Evolutionary conservation across 2,888 invertebrate species (phyloP).

Genomic region (Melikaiella ostensackeni): DNA sequence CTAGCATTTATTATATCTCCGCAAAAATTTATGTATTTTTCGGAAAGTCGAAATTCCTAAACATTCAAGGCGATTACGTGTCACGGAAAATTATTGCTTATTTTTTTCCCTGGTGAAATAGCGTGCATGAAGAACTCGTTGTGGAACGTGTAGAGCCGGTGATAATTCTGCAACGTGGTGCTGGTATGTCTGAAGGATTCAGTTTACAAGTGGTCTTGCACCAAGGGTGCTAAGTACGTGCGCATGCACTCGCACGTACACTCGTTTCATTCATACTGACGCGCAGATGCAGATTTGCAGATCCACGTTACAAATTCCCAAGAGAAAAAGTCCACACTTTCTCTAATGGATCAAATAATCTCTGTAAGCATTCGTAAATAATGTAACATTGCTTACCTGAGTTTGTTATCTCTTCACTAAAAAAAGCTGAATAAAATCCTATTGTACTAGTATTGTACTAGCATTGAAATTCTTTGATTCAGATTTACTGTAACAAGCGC

Average conservation of each 20-base stretch:
- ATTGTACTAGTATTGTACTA: too few relatives aligned
- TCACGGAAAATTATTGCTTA: constrained; percentile 6
- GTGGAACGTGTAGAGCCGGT: constrained; percentile 27
- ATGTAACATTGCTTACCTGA: not conserved
- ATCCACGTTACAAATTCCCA: not conserved
- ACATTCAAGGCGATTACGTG: constrained; percentile 1
- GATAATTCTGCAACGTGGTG: constrained; percentile 35
- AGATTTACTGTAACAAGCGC: not conserved
- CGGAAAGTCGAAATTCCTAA: not conserved
- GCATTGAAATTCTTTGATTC: not conserved
- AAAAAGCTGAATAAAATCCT: not conserved
- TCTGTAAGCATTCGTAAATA: constrained; percentile 1
- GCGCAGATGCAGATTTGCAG: constrained; percentile 13
- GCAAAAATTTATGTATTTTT: not conserved
- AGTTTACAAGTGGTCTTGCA: constrained; percentile 39
- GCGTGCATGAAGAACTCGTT: constrained; percentile 28
- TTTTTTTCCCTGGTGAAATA: constrained; percentile 18
- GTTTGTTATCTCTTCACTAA: not conserved
- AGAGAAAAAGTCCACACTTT: not conserved
- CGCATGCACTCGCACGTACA: constrained; percentile 29
- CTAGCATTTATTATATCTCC: not conserved
- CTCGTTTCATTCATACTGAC: constrained; percentile 22
- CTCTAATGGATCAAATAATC: constrained; percentile 9
- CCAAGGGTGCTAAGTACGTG: constrained; percentile 32
- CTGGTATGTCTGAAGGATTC: constrained; percentile 38